phyloP scores from a whole-genome alignment of 2,113 vertebrate species.

The Zingel zingel region DNA sequence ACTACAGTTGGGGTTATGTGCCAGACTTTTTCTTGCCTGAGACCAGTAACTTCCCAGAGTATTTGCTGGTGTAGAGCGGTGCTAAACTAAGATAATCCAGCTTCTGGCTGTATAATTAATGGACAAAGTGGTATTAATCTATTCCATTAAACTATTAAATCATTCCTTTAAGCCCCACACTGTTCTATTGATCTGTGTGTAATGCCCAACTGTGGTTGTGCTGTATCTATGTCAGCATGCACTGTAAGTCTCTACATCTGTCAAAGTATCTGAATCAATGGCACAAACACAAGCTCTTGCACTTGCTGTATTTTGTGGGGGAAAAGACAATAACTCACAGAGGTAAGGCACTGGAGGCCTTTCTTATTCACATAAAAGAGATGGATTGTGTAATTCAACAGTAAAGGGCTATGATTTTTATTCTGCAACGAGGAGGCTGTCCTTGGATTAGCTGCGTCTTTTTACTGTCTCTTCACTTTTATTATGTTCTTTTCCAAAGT shows the following conservation, averaged over 20 bases:
- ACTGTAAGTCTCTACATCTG: constrained; percentile 4
- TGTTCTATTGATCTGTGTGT: not conserved
- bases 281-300: constrained; percentile 1
- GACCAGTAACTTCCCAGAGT: constrained; percentile 5
- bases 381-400: constrained; percentile 34
- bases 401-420: constrained; percentile 19
- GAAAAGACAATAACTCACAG: constrained; percentile 20
- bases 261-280: constrained; percentile 2
- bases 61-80: not conserved
- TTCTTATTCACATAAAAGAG: constrained; percentile 43
- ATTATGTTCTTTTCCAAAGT: not conserved
- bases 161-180: not conserved
- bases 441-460: constrained; percentile 24
- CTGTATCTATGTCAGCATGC: not conserved
- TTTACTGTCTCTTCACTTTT: constrained; percentile 12
- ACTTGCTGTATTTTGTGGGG: constrained; percentile 10
- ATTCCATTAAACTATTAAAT: too few relatives aligned
- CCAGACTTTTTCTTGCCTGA: not conserved
- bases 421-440: not conserved
- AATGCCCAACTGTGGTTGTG: not conserved
- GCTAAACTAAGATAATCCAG: not conserved
- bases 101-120: not conserved
- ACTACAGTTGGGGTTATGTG: not conserved
- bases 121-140: not conserved
- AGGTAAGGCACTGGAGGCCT: constrained; percentile 34